Conservation (phyloP, 2,888 invertebrate species). For the Philereme transversata region DNA sequence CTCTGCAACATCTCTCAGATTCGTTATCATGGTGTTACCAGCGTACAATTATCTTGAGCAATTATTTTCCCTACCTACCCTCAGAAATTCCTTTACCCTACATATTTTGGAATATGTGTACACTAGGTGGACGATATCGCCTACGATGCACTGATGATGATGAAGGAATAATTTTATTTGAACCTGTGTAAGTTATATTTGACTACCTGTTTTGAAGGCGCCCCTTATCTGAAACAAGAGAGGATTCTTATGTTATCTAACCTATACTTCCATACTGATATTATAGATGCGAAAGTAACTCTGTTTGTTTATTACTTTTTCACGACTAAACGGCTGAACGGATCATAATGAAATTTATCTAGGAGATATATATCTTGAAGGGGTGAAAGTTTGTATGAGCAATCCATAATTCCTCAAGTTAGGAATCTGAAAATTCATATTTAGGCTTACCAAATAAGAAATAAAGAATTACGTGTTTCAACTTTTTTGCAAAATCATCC, state of each 20-base stretch:
- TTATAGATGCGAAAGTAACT: no score
- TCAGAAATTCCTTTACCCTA: slow-evolving; percentile 14
- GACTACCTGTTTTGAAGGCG: slow-evolving; percentile 14
- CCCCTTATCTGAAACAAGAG: slow-evolving; percentile 18
- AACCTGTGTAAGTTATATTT: slow-evolving; percentile 17
- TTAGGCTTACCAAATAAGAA: no score
- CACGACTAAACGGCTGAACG: no score
- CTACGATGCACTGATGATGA: slow-evolving; percentile 14
- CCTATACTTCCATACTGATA: no score
- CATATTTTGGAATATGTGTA: slow-evolving; percentile 10
- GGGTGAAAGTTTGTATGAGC: no score
- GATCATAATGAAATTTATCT: no score
- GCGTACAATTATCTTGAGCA: slow-evolving; percentile 44
- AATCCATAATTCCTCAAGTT: no score
- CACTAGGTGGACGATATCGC: slow-evolving; percentile 19
- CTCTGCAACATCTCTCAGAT: slow-evolving; percentile 17
- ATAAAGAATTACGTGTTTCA: no score
- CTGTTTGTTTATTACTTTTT: no score
- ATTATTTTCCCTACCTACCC: slow-evolving; percentile 40
- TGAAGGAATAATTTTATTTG: slow-evolving; percentile 19
- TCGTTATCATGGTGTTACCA: slow-evolving; percentile 38
- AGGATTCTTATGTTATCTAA: background rate
- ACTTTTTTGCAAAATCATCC: no score
- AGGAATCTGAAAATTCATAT: no score
- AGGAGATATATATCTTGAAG: no score